A percentile compares a stretch with the other conserved stretches of the same genome.
phyloP scores from a whole-genome alignment of 1,140 invertebrate species.

The Temnothorax nylanderi region DNA sequence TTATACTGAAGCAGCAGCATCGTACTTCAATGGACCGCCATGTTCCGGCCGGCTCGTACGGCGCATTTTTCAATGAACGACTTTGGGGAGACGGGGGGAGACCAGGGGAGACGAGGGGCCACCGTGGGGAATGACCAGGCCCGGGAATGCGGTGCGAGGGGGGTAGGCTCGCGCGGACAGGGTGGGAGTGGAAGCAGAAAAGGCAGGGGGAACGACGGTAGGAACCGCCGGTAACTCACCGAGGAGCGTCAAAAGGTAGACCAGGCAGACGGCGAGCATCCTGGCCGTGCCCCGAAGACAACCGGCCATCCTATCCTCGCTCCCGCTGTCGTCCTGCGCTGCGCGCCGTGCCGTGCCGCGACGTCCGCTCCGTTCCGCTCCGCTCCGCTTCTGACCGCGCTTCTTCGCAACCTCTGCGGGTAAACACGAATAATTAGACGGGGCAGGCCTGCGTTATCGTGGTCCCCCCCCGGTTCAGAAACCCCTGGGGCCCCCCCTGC shows the following conservation, averaged over 20 bases:
- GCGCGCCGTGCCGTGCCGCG: slow-evolving; percentile 42
- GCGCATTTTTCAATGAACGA: slow-evolving; percentile 57
- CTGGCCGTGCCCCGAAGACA: slow-evolving; percentile 78
- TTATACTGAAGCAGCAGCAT: neutral
- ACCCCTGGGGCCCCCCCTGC: slow-evolving; percentile 42
- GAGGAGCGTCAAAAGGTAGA: slow-evolving; percentile 80
- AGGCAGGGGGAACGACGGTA: slow-evolving; percentile 51
- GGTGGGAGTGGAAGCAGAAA: slow-evolving; percentile 38
- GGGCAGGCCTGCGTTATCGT: slow-evolving; percentile 75
- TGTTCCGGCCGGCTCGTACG: slow-evolving; percentile 30
- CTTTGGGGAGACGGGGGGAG: slow-evolving; percentile 9
- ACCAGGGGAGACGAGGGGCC: neutral
- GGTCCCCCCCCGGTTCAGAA: slow-evolving; percentile 53
- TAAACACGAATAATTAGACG: slow-evolving; percentile 82
- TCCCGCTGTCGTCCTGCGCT: slow-evolving; percentile 69
- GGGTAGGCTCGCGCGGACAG: neutral
- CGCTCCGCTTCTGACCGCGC: slow-evolving; percentile 30
- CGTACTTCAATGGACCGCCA: slow-evolving; percentile 9
- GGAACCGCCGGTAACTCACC: slow-evolving; percentile 77
- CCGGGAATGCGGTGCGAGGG: slow-evolving; percentile 15
- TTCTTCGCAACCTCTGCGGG: slow-evolving; percentile 75
- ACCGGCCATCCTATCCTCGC: slow-evolving; percentile 65
- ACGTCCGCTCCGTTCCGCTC: slow-evolving; percentile 14
- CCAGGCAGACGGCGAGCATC: slow-evolving; percentile 81
- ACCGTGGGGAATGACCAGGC: neutral